Base-by-base conservation (phyloP, 2,888 invertebrate genomes). In the Tetranychus piercei region DNA sequence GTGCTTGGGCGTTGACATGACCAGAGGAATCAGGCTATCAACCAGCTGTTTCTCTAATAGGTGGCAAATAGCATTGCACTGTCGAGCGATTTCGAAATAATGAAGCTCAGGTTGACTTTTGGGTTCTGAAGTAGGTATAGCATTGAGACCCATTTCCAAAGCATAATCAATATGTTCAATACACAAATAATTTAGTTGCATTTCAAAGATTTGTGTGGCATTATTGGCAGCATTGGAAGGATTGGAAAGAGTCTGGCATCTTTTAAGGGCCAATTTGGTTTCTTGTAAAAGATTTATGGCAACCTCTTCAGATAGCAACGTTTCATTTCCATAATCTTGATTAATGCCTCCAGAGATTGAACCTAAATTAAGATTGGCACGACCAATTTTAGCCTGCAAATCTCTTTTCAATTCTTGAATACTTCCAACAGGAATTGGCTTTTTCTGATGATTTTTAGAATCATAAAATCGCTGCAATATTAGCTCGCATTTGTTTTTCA, bases 81-180 rank as follows among this genome's bases (percentile, higher is more conserved):
- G 92, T 79, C 92, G 90, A 11, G 94, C 92, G 8, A 91, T 88
- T 81, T 91, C 90, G 81, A 97, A 95, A 84, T 96, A 97, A 82
- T 93, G 90, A 77, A 95, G 88, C 83, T 92, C 88, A 77, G 90
- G 91, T 23, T 91, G 91, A 2, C 88, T 87, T 83, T 92, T 92
- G 78, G 90, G 90, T 82, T 99, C 97, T 0, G 90, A 89, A 45
- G 92, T 88, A 0, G 93, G 93, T 77, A 93, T 89, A 89, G 89
- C 82, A 77, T 84, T 92, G 72, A 96, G 83, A 0, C 94, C 96
- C 71, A 96, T 83, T 81, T 97, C 97, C 6, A 99, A 84, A 0
- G 96, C 97, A 82, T 99, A 99, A 82, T 95, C 94, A 0, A 97
- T 90, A 81, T 96, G 96, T 79, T 99, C 95, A 1, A 88, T 87